These are phyloP conservation scores for Odontomyia ornata DNA, from an alignment of 2,888 invertebrate genomes.

Conservation along the genomic window DNA sequence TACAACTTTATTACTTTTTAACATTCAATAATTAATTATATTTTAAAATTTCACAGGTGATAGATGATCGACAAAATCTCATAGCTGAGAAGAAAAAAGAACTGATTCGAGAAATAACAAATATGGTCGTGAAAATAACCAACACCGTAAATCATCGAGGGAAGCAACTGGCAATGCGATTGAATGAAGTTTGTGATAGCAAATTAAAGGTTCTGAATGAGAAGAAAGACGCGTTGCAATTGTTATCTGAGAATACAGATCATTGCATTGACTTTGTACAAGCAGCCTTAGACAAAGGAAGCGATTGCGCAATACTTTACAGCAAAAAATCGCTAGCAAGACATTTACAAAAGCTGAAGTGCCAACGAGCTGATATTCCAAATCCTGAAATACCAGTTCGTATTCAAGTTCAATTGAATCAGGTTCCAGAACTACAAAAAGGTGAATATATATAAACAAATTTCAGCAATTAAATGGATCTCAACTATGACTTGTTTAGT, in stretches of 20 bases:
- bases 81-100: constrained; percentile 87
- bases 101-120: constrained; percentile 86
- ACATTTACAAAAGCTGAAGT: constrained; percentile 83
- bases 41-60: constrained; percentile 66
- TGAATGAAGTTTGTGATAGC: constrained; percentile 80
- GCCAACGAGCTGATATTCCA: constrained; percentile 85
- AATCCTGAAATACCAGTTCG: constrained; percentile 89
- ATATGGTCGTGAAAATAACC: constrained; percentile 84
- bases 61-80: constrained; percentile 83
- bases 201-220: constrained; percentile 83
- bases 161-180: constrained; percentile 80
- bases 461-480: constrained; percentile 17
- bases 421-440: constrained; percentile 81
- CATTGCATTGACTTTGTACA: constrained; percentile 88
- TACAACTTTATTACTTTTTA: neutral
- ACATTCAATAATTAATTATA: neutral
- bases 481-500: constrained; percentile 67
- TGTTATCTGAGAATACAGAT: constrained; percentile 84
- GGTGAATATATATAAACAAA: constrained; percentile 63
- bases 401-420: constrained; percentile 81
- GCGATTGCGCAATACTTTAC: constrained; percentile 84
- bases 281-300: constrained; percentile 79
- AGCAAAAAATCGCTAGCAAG: constrained; percentile 80
- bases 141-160: constrained; percentile 84
- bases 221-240: constrained; percentile 84